Evolutionary conservation across 2,113 vertebrate genomes (phyloP).

Genomic region (Syngnathus floridae): DNA sequence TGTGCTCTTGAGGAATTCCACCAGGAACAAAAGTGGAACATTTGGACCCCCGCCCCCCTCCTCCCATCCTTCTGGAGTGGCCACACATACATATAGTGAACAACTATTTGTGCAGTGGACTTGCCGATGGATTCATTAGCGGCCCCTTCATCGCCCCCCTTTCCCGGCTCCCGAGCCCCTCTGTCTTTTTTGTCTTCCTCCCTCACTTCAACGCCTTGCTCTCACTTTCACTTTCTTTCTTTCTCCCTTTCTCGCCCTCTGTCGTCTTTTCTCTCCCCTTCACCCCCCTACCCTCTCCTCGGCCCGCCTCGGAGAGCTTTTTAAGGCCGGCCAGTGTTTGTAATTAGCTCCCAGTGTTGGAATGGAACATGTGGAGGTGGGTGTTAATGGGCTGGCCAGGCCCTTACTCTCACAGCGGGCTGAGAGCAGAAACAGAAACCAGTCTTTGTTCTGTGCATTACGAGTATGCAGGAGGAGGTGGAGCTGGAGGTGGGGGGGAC

Average conservation of each 20-base stretch:
- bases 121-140: constrained; percentile 99
- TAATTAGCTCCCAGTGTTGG: constrained; percentile 94
- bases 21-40: constrained; percentile 87
- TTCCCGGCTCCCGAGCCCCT: constrained; percentile 72
- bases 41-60: constrained; percentile 71
- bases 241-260: constrained; percentile 32
- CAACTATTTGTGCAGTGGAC: constrained; percentile 78
- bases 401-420: constrained; percentile 77
- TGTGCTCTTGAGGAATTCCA: constrained; percentile 93
- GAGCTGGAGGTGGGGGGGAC: constrained; percentile 41
- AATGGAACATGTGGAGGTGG: constrained; percentile 84
- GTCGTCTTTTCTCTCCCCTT: neutral
- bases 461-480: constrained; percentile 62
- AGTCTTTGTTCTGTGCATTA: constrained; percentile 71
- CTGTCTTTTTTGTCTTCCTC: constrained; percentile 72
- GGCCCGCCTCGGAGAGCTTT: constrained; percentile 83
- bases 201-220: constrained; percentile 70
- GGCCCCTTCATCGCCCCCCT: constrained; percentile 73
- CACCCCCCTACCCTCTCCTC: neutral
- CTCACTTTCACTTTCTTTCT: constrained; percentile 69
- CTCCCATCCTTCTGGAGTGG: constrained; percentile 86
- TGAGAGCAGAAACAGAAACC: constrained; percentile 77
- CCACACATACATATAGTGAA: constrained; percentile 80
- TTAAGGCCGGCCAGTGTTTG: constrained; percentile 81
- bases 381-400: constrained; percentile 80